Evolutionary conservation across 2,888 invertebrate species (phyloP), one percentile per base, ranked within the genome.

Genomic region (Phyllotreta cruciferae): DNA sequence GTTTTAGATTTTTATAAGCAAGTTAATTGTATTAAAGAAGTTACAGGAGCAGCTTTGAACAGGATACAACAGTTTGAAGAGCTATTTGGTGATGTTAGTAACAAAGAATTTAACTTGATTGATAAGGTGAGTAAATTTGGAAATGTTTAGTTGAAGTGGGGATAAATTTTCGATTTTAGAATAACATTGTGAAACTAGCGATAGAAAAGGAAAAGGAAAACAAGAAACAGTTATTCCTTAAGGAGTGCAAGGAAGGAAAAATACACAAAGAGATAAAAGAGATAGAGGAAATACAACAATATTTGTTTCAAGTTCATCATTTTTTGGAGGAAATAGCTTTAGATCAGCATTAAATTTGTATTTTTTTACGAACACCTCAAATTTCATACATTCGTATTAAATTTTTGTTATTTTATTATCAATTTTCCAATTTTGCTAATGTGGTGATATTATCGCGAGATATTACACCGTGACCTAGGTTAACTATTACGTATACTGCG

Each of bases 21-120:
- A 7, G 47, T 38, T 6, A 34, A 56, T 37, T 56, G 24, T 7
- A 47, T 37, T 47, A 36, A 38, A 38, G 35, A 34, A 14, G 56
- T 38, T 47, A 47, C 47, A 0, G 38, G 49, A 38, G 6, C n/a
- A 7, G 37, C 47, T 4, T 10, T 56, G 24, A 34, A 56, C 1
- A 9, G 37, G 35, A 56, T 56, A 9, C 14, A 47, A 56, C 56
- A 56, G n/a, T 37, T 56, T 1, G 56, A 56, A 24, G 9, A 56
- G 39, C 47, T 47, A 7, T 56, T 56, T 14, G 56, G 37, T 13
- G 24, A 44, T 5, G 34, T 35, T n/a, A 9, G 34, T 1, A 34
- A 44, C 11, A 42, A 55, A 44, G 14, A 11, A 7, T 10, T 13
- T 13, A 24, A 24, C 24, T 55, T 24, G 34, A 42, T 13, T 11